Conservation (phyloP, 2,113 vertebrate species). For the Xenopus borealis region DNA sequence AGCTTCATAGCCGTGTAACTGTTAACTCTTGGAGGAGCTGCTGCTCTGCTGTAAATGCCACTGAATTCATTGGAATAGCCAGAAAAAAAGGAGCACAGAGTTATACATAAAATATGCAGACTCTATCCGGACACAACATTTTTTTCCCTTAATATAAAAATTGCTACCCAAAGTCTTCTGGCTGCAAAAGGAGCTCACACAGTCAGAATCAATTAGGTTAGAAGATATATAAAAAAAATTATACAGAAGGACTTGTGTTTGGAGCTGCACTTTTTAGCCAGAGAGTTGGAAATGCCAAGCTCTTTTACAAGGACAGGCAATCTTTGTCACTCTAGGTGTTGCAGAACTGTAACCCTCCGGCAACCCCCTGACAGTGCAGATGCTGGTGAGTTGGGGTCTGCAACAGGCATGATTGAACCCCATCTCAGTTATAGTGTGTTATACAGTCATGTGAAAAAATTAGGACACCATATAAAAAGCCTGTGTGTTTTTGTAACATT, state of each 20-base stretch:
- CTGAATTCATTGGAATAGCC: background rate
- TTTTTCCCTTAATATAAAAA: background rate
- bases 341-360: too few relatives aligned
- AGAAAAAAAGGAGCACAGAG: conserved; percentile 5
- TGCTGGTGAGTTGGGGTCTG: too few relatives aligned
- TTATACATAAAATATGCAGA: conserved; percentile 6
- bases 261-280: conserved; percentile 8
- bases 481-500: too few relatives aligned
- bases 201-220: conserved; percentile 19
- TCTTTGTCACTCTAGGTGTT: too few relatives aligned
- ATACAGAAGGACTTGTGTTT: conserved; percentile 18
- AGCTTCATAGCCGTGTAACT: too few relatives aligned
- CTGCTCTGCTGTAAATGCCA: background rate
- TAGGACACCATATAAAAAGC: too few relatives aligned
- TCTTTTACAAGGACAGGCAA: background rate
- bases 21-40: too few relatives aligned
- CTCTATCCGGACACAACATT: conserved; percentile 30
- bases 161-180: background rate
- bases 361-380: too few relatives aligned
- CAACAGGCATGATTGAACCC: too few relatives aligned
- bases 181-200: conserved; percentile 32
- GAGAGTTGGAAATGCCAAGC: background rate
- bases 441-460: too few relatives aligned
- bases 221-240: background rate
- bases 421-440: too few relatives aligned